Base-by-base conservation (phyloP, 1,140 invertebrate genomes). In the Neomicropteryx cornuta region DNA sequence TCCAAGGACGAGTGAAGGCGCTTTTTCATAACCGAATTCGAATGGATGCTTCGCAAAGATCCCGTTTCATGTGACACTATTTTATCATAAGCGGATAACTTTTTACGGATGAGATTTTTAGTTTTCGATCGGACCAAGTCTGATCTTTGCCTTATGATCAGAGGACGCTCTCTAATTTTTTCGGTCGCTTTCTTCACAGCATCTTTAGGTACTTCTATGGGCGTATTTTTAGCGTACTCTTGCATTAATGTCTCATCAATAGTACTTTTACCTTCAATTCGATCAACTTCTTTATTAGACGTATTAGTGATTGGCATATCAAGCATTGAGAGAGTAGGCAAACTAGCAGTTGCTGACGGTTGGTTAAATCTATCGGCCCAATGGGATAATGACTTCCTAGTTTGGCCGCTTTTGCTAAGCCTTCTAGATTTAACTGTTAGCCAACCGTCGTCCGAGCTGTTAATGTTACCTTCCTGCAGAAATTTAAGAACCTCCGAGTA, bases 291-390 rank as follows among this genome's bases (percentile, higher is more conserved):
- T n/a, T n/a, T n/a, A n/a, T n/a, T n/a, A n/a, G n/a, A n/a, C n/a
- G n/a, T n/a, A n/a, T n/a, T n/a, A n/a, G n/a, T n/a, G n/a, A n/a
- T n/a, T n/a, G n/a, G n/a, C n/a, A n/a, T n/a, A n/a, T 72, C 70
- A 16, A 72, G 51, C 51, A 65, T 71, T 38, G 72, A 73, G 33
- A 80, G 50, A 0, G 76, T 76, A 2, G 77, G 76, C 38, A 79
- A 46, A 55, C 75, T 79, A 2, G 76, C 75, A 29, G 76, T 79
- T 1, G 75, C 75, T 2, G 75, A 78, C 13, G 77, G 75, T 45
- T 78, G 76, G 54, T 77, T 69, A 45, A 77, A 79, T 46, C 76
- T 62, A 47, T 75, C 76, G 4, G 73, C 62, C 77, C 77, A 79
- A 41, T 75, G 71, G 21, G 73, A 67, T 49, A 71, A 71, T 6